Base-by-base conservation (phyloP, 2,113 vertebrate genomes). In the Ceyx margarethae region DNA sequence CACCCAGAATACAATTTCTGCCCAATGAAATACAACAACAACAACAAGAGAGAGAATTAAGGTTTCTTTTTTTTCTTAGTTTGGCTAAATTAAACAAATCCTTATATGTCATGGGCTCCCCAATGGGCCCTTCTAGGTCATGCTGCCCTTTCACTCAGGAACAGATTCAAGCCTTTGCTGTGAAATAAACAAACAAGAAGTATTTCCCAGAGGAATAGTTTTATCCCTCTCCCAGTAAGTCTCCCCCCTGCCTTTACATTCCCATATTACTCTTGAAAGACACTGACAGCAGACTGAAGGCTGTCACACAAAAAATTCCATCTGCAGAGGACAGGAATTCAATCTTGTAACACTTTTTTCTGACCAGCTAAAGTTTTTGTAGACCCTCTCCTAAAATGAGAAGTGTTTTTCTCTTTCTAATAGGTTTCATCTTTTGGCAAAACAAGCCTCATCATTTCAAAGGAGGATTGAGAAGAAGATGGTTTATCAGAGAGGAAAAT, bases 251-350 rank as follows among this genome's bases (percentile, higher is more conserved):
- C 20, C 48, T 87, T 87, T 74, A 79, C 65, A 62, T 60, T 71
- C 15, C 20, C 31, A 4, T 66, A 66, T 78, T 87, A 62, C 67
- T 82, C 67, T 29, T 87, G 69, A 85, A 91, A 93, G 88, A 81
- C 73, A 86, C 50, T 91, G 92, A 93, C 83, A 94, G 92, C 77
- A 90, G 61, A 81, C 35, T 88, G 85, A 93, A 90, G 69, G 65
- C 61, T 89, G 92, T 79, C 92, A 95, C 74, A 86, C 54, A 23
- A 90, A 81, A 90, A 95, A 93, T 87, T 84, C 69, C 77, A 93
- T 91, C 61, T 73, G 64, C 25, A 54, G 58, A 5, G 2, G 54
- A 90, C 89, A 93, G 45, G 42, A 93, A 95, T 93, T 92, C 77
- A 81, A 94, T 95, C 89, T 90, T 84, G 80, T 73, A 95, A 84